A percentile compares a stretch with the other conserved stretches of the same genome.
Evolutionary conservation across 2,113 vertebrate genomes (phyloP).

Genomic region (Pomatostomus ruficeps): DNA sequence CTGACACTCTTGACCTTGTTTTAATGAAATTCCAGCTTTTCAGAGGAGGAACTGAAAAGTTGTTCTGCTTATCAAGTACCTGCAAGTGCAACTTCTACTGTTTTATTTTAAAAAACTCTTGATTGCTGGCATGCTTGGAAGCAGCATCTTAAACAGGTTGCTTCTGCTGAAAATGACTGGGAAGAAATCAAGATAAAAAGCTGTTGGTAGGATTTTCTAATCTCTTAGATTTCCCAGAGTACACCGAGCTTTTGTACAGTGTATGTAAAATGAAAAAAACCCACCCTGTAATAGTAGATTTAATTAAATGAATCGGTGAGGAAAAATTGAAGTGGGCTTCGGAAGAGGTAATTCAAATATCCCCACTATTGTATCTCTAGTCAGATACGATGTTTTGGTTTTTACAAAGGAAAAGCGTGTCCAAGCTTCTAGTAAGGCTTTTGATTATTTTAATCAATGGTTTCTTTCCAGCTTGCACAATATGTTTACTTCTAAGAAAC

Average conservation of each 20-base stretch:
- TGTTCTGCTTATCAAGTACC: not conserved
- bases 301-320: conserved; percentile 7
- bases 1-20: not conserved
- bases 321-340: not conserved
- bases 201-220: not conserved
- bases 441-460: conserved; percentile 34
- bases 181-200: not conserved
- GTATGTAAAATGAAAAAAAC: not conserved
- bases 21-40: not conserved
- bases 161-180: not conserved
- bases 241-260: not conserved
- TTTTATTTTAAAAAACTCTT: not conserved
- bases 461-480: conserved; percentile 3
- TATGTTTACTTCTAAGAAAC: conserved; percentile 10
- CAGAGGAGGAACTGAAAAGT: not conserved
- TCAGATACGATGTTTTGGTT: not conserved
- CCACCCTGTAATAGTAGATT: not conserved
- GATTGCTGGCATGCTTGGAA: not conserved
- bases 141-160: not conserved
- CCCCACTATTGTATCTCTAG: not conserved
- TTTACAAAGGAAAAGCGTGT: not conserved
- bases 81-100: not conserved
- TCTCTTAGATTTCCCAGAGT: not conserved
- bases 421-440: not conserved
- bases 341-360: not conserved